Conservation (phyloP, 2,113 vertebrate species). For the Mesembrinibis cayennensis region DNA sequence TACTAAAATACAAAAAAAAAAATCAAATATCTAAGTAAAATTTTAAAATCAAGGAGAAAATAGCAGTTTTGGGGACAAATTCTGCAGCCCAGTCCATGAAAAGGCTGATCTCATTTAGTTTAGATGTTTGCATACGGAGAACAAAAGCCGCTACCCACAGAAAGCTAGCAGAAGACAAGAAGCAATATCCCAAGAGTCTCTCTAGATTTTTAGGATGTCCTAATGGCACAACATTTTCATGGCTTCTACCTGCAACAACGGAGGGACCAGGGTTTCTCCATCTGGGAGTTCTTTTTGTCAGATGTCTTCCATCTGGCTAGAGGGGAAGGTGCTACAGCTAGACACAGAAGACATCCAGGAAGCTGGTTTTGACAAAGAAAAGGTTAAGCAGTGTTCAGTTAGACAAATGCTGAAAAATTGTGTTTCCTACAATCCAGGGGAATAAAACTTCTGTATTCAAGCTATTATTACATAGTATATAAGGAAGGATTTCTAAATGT, state of each 20-base stretch:
- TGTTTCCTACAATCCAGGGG: background rate
- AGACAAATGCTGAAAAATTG: background rate
- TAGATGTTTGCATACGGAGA: background rate
- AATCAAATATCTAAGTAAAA: background rate
- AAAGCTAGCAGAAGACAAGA: background rate
- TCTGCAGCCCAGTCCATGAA: background rate
- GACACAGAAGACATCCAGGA: background rate
- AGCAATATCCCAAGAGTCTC: background rate
- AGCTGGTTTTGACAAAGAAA: background rate
- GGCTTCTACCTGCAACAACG: background rate
- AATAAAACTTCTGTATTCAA: background rate
- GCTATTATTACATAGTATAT: background rate
- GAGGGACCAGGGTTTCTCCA: background rate
- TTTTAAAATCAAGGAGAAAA: background rate
- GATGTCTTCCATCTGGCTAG: background rate
- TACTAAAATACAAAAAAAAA: background rate
- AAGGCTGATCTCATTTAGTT: background rate
- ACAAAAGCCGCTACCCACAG: background rate
- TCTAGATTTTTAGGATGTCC: background rate
- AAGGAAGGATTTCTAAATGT: background rate
- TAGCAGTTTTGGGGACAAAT: background rate
- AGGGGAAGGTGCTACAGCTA: background rate
- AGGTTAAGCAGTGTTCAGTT: background rate
- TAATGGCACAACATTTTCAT: background rate
- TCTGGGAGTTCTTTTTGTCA: background rate